Evolutionary conservation across 2,888 invertebrate species (phyloP).

Genomic region (Rambutsinella grinnellia): DNA sequence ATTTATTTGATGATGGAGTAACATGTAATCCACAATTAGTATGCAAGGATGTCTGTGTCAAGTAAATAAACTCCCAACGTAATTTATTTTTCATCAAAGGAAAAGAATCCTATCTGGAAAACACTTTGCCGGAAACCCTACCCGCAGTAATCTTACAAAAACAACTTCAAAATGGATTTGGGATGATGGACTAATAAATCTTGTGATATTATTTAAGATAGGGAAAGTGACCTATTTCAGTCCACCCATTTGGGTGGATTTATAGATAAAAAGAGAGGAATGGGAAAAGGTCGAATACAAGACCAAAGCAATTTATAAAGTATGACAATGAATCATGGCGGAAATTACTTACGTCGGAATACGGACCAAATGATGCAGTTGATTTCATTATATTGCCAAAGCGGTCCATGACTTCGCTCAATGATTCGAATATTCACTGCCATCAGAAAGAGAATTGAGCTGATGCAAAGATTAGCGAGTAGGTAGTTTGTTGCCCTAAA

Average conservation of each 20-base stretch:
- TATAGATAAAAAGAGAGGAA: neutral
- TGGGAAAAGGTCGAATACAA: neutral
- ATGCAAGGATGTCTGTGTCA: slow-evolving; percentile 2
- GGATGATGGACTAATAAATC: too few species aligned
- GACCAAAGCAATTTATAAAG: neutral
- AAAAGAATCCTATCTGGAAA: too few species aligned
- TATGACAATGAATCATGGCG: neutral
- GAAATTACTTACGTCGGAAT: slow-evolving; percentile 21
- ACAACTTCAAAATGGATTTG: too few species aligned
- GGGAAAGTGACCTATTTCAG: too few species aligned
- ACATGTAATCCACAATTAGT: slow-evolving; percentile 11
- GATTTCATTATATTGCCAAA: slow-evolving; percentile 22
- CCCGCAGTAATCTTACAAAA: too few species aligned
- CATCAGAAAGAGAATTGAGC: slow-evolving; percentile 39
- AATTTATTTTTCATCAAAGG: too few species aligned
- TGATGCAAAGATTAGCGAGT: slow-evolving; percentile 41
- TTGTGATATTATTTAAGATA: too few species aligned
- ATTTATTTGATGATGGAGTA: neutral
- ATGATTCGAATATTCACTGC: slow-evolving; percentile 21
- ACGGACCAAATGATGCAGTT: slow-evolving; percentile 39
- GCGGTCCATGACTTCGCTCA: slow-evolving; percentile 39
- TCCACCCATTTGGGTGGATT: too few species aligned
- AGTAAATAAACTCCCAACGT: too few species aligned
- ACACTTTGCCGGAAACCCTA: too few species aligned
- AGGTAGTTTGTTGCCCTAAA: slow-evolving; percentile 40